phyloP scores from a whole-genome alignment of 92 coral and sea anemone genomes.

The Virgularia gustaviana region DNA sequence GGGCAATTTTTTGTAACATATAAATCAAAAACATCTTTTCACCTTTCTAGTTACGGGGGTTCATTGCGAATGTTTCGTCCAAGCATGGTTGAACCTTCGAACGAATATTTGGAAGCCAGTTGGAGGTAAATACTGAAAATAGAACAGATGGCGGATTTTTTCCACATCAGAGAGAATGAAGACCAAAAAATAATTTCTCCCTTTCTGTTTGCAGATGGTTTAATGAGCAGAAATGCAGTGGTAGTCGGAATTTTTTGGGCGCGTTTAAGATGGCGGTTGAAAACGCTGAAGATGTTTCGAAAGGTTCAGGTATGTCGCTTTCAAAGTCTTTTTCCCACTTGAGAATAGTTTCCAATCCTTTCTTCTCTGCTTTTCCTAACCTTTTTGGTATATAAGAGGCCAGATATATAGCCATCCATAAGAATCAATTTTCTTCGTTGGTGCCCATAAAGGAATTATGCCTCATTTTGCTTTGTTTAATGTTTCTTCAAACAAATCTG shows the following conservation, averaged over 20 bases:
- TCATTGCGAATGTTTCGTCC: conserved; percentile 88
- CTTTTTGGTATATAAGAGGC: no score
- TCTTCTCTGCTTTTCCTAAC: no score
- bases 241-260: conserved; percentile 86
- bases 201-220: conserved; percentile 64
- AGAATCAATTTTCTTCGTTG: no score
- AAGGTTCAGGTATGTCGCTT: conserved; percentile 78
- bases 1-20: no score
- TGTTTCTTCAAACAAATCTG: no score
- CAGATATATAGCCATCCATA: no score
- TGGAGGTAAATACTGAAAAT: conserved; percentile 69
- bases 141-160: not conserved
- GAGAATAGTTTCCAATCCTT: not conserved
- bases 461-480: no score
- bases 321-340: not conserved
- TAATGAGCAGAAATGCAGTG: conserved; percentile 71
- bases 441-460: no score
- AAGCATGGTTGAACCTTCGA: conserved; percentile 92
- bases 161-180: not conserved
- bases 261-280: conserved; percentile 96
- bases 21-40: no score
- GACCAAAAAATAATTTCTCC: no score
- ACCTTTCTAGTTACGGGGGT: conserved; percentile 73
- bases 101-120: conserved; percentile 92
- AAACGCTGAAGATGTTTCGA: conserved; percentile 79